Base-by-base conservation (phyloP, 2,113 vertebrate species). In the Takifugu flavidus region DNA sequence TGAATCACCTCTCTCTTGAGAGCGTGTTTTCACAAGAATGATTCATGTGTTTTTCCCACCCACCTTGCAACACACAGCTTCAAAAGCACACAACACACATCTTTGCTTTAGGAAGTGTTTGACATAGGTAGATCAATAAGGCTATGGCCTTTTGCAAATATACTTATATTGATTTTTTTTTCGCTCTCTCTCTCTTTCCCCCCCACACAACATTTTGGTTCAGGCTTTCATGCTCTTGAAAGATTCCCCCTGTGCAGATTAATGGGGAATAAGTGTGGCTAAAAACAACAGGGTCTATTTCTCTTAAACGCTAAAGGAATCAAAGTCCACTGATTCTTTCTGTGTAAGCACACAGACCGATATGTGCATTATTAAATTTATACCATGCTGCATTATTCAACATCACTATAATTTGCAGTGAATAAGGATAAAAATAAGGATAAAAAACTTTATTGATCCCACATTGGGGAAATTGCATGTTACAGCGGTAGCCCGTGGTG, bases 61-160 rank as follows among this genome's bases (percentile, higher is more conserved):
- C 6, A 25, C 39, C 53, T 20, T 49, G 14, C 47, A 7, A 49
- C 47, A 20, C 47, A 49, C 7, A 49, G 2, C 14, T n/a, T 6
- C 5, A 39, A 20, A 25, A 7, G n/a, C 34, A 53, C 49, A 71
- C 54, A 51, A n/a, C 15, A 25, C 28, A 57, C 52, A 73, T 49
- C 51, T 67, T 53, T 49, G 42, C 62, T 58, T 76, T 27, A 26
- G 67, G 53, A 72, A 65, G 53, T 59, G 67, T 65, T 66, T 75
- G 25, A 1, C 50, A 27, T 47, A n/a, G 47, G 42, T 42, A 15
- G 62, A 75, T 74, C 59, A 20, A 72, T 72, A 27, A 47, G 15
- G 50, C 6, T 67, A 56, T 25, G 62, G 57, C 59, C 65, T 57
- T 75, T 77, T 56, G 56, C 58, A 65, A 75, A 80, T 67, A 74